Evolutionary conservation across 2,797 vertebrate genomes (phyloP).

Genomic region (Psittacula derbiana): DNA sequence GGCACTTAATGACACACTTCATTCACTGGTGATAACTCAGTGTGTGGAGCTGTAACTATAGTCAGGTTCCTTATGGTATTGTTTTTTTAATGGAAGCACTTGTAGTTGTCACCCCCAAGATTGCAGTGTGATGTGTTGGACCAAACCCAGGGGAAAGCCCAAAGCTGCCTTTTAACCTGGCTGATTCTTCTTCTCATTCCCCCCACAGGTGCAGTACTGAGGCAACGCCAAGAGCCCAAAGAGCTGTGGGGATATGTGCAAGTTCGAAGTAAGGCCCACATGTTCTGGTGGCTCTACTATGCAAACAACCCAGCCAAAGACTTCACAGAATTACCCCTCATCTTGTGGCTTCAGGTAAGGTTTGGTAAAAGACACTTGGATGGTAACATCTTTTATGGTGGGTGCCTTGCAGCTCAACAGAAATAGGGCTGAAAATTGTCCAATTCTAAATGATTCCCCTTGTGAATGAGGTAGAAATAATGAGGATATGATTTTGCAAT

Average conservation of each 20-base stretch:
- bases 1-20: not conserved
- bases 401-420: not conserved
- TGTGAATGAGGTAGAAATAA: not conserved
- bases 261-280: conserved; percentile 87
- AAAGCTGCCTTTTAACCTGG: not conserved
- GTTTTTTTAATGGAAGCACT: not conserved
- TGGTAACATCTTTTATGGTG: not conserved
- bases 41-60: not conserved
- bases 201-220: conserved; percentile 55
- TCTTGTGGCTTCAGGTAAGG: conserved; percentile 95
- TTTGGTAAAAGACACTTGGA: not conserved
- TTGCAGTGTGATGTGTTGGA: not conserved
- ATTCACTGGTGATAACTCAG: not conserved
- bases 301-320: conserved; percentile 74
- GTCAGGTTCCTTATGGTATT: not conserved
- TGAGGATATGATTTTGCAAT: not conserved
- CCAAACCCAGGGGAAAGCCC: not conserved
- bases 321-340: conserved; percentile 83
- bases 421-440: not conserved
- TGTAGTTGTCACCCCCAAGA: not conserved
- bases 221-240: conserved; percentile 46
- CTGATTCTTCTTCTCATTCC: not conserved
- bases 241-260: conserved; percentile 89
- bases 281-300: conserved; percentile 98
- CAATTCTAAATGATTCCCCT: not conserved